phyloP scores from a whole-genome alignment of 37 sponge, comb jelly and placozoan species.

The Eunapius fragilis region DNA sequence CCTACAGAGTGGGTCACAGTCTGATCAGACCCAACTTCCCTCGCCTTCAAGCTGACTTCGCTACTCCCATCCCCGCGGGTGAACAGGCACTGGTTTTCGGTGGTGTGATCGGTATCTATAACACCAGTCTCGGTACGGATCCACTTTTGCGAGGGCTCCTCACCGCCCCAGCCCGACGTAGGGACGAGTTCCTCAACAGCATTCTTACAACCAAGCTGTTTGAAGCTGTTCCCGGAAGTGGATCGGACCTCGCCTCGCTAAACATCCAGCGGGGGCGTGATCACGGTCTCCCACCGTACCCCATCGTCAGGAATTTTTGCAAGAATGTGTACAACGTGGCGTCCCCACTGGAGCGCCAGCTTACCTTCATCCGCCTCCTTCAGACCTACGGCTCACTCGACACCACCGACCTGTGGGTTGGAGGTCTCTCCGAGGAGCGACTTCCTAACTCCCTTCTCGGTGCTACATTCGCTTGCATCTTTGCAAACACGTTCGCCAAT shows the following conservation, averaged over 20 bases:
- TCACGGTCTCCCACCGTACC: constrained; percentile 86
- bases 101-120: background rate
- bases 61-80: no score
- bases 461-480: constrained; percentile 91
- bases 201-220: constrained; percentile 75
- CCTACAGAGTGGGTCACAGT: constrained; percentile 87
- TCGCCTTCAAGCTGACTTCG: constrained; percentile 55
- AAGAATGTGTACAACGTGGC: no score
- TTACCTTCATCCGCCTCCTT: constrained; percentile 39
- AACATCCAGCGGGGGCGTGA: constrained; percentile 90
- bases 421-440: constrained; percentile 82
- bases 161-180: constrained; percentile 10
- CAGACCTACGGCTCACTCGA: constrained; percentile 59
- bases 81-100: no score
- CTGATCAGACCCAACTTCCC: constrained; percentile 64
- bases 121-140: constrained; percentile 63
- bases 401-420: constrained; percentile 77
- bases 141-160: constrained; percentile 74
- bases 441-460: constrained; percentile 68
- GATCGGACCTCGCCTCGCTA: constrained; percentile 73
- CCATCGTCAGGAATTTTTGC: background rate
- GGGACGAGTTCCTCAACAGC: constrained; percentile 68
- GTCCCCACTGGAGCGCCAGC: background rate
- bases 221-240: background rate
- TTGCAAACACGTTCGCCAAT: constrained; percentile 72